phyloP scores from a whole-genome alignment of 2,888 invertebrate species.

The Smittia aterrima region DNA sequence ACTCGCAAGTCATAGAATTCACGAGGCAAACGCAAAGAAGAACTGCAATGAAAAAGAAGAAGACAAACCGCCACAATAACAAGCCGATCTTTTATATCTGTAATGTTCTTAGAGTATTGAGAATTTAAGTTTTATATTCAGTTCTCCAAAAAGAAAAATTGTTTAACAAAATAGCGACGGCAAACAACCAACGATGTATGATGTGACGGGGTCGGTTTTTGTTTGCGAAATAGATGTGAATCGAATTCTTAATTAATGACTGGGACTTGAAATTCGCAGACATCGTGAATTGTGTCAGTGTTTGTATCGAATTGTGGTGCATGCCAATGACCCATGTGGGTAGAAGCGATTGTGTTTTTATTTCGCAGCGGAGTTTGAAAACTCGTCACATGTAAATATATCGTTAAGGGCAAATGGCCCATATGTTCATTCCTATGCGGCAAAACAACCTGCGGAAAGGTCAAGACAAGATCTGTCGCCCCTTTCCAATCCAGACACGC shows the following conservation, averaged over 20 bases:
- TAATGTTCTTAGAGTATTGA: neutral
- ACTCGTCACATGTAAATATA: neutral
- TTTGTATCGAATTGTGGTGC: neutral
- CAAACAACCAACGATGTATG: slow-evolving; percentile 2
- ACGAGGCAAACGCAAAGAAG: neutral
- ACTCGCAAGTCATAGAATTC: slow-evolving; percentile 8
- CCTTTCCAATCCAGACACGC: neutral
- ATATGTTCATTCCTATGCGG: slow-evolving; percentile 20
- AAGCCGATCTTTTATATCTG: slow-evolving; percentile 1
- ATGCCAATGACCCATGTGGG: slow-evolving; percentile 15
- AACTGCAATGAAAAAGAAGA: neutral
- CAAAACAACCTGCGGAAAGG: slow-evolving; percentile 28
- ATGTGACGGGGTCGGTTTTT: neutral
- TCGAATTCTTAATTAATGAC: slow-evolving; percentile 11
- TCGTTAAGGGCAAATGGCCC: neutral
- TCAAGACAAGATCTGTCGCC: slow-evolving; percentile 5
- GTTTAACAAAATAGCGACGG: neutral
- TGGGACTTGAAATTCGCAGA: slow-evolving; percentile 5
- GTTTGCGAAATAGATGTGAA: slow-evolving; percentile 14
- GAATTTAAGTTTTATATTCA: neutral
- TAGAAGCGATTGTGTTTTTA: neutral
- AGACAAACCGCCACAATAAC: neutral
- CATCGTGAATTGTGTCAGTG: neutral
- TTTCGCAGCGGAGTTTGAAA: neutral
- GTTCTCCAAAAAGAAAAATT: too few species aligned